Conservation (phyloP, 2,113 vertebrate genomes). For the Sakesphorus luctuosus region DNA sequence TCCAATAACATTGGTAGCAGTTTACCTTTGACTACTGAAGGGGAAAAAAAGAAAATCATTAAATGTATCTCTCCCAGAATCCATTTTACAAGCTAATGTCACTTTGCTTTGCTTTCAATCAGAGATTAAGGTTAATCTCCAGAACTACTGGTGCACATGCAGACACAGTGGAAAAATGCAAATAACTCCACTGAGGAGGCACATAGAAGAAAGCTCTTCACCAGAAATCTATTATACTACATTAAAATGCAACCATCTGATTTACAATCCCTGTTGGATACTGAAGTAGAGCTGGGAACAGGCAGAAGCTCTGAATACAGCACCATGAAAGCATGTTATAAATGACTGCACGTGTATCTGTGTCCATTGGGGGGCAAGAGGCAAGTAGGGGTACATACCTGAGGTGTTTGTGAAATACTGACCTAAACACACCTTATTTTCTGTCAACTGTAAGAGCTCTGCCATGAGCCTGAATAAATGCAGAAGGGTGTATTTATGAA, state of each 20-base stretch:
- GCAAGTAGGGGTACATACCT: neutral
- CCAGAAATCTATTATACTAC: constrained; percentile 18
- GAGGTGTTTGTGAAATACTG: neutral
- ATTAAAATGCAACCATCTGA: constrained; percentile 47
- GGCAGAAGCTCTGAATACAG: neutral
- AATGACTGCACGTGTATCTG: neutral
- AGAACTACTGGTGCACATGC: neutral
- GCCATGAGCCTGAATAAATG: neutral
- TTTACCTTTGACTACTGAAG: constrained; percentile 7
- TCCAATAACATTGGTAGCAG: neutral
- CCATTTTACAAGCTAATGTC: constrained; percentile 37
- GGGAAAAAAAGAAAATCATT: neutral
- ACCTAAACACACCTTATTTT: neutral
- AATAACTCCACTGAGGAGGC: neutral
- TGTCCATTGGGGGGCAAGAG: neutral
- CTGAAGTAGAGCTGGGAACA: neutral
- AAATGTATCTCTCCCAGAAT: constrained; percentile 3
- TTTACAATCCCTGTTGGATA: neutral
- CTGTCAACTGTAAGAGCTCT: neutral
- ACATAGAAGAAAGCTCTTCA: constrained; percentile 1
- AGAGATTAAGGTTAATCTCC: constrained; percentile 49
- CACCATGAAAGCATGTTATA: neutral
- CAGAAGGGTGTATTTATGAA: neutral
- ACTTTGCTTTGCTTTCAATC: constrained; percentile 36
- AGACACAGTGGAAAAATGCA: neutral